These are phyloP conservation scores for Chloropsis cyanopogon DNA, from an alignment of 2,113 vertebrate genomes.

Conservation along the genomic window DNA sequence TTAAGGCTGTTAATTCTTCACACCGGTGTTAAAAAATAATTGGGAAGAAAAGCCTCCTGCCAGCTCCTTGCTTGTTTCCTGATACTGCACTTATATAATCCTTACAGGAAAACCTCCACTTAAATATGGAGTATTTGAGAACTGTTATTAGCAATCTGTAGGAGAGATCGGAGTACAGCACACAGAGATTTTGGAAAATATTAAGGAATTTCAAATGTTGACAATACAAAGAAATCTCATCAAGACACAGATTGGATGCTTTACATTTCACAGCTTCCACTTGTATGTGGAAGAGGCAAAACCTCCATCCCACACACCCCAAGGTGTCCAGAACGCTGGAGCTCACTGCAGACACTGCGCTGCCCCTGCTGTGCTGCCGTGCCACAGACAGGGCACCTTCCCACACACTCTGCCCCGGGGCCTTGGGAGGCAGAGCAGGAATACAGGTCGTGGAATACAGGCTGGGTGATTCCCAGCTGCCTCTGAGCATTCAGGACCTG, in stretches of 20 bases:
- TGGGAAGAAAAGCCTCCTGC: neutral
- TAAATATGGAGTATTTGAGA: neutral
- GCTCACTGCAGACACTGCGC: rapidly evolving
- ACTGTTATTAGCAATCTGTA: neutral
- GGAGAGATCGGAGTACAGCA: neutral
- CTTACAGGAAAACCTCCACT: neutral
- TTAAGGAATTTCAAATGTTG: neutral
- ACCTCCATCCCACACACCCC: rapidly evolving
- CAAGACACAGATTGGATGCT: neutral
- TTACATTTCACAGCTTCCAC: neutral
- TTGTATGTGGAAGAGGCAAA: neutral
- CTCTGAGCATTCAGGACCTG: neutral
- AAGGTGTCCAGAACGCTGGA: rapidly evolving
- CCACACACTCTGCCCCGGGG: neutral
- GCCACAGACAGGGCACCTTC: neutral
- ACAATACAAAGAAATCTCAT: neutral
- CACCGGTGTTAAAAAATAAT: neutral
- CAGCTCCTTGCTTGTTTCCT: neutral
- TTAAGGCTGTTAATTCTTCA: neutral
- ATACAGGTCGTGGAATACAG: rapidly evolving
- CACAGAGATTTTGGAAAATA: rapidly evolving
- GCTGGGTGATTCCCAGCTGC: rapidly evolving
- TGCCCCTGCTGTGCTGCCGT: rapidly evolving
- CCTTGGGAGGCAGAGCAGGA: neutral
- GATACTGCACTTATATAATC: rapidly evolving